phyloP scores from a whole-genome alignment of 2,888 invertebrate genomes.

The Agriopis marginaria region DNA sequence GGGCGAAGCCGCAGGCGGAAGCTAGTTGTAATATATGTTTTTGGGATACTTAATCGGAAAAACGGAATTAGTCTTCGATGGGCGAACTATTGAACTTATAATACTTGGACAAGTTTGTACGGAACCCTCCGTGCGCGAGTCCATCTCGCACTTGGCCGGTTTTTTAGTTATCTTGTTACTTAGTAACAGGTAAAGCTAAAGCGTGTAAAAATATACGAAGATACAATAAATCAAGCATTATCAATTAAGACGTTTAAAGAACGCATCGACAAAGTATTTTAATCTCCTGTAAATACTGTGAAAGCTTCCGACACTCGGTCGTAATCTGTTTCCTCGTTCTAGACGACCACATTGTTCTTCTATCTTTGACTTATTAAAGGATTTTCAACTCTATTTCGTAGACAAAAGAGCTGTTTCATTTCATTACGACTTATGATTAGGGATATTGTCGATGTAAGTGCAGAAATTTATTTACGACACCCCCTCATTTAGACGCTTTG shows the following conservation, averaged over 20 bases:
- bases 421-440: slow-evolving; percentile 52
- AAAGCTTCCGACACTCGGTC: slow-evolving; percentile 70
- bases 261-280: slow-evolving; percentile 58
- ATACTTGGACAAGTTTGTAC: too few species aligned
- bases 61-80: too few species aligned
- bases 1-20: too few species aligned
- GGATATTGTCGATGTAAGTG: slow-evolving; percentile 71
- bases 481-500: slow-evolving; percentile 72
- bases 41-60: too few species aligned
- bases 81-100: too few species aligned
- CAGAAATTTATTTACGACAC: slow-evolving; percentile 79
- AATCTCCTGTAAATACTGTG: slow-evolving; percentile 70
- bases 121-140: too few species aligned
- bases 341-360: slow-evolving; percentile 67
- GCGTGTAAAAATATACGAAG: too few species aligned
- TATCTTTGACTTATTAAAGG: slow-evolving; percentile 42
- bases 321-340: slow-evolving; percentile 73
- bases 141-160: too few species aligned
- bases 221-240: background rate
- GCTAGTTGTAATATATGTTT: too few species aligned
- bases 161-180: too few species aligned
- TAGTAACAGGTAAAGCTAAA: too few species aligned
- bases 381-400: slow-evolving; percentile 50
- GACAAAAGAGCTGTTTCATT: slow-evolving; percentile 44
- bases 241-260: slow-evolving; percentile 22